These are phyloP conservation scores for Poecilia velifera DNA, from an alignment of 2,797 vertebrate genomes.

Conservation along the genomic window DNA sequence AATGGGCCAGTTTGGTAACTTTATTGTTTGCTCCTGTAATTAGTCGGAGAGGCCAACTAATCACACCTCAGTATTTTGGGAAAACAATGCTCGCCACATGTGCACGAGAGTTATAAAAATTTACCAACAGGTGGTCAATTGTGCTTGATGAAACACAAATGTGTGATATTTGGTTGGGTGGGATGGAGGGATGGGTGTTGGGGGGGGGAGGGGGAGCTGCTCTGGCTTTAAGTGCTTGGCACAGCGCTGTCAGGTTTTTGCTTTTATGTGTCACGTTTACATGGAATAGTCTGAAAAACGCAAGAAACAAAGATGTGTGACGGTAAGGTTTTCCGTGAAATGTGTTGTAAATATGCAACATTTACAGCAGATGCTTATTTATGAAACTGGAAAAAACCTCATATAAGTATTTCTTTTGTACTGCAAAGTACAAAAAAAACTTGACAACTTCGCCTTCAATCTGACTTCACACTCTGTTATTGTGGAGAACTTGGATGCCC, in stretches of 20 bases:
- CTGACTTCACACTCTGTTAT: not conserved
- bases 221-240: slow-evolving; percentile 39
- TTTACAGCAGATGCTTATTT: not conserved
- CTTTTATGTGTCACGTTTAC: slow-evolving; percentile 25
- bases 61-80: slow-evolving; percentile 34
- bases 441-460: not conserved
- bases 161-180: slow-evolving; percentile 35
- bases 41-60: slow-evolving; percentile 52
- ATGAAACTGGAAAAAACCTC: not conserved
- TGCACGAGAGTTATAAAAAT: slow-evolving; percentile 40
- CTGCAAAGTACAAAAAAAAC: not conserved
- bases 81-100: slow-evolving; percentile 38
- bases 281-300: slow-evolving; percentile 27
- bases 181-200: slow-evolving; percentile 27
- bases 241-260: slow-evolving; percentile 35
- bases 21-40: slow-evolving; percentile 67
- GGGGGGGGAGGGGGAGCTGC: not conserved
- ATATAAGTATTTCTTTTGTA: not conserved
- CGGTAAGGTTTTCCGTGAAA: not conserved
- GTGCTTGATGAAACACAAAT: slow-evolving; percentile 1
- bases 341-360: slow-evolving; percentile 1
- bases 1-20: slow-evolving; percentile 62
- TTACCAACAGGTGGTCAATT: slow-evolving; percentile 51
- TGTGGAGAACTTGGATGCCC: not conserved
- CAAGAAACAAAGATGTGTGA: not conserved